These are phyloP conservation scores for Zaprionus davidi DNA, from an alignment of 1,140 invertebrate species.

Conservation along the genomic window DNA sequence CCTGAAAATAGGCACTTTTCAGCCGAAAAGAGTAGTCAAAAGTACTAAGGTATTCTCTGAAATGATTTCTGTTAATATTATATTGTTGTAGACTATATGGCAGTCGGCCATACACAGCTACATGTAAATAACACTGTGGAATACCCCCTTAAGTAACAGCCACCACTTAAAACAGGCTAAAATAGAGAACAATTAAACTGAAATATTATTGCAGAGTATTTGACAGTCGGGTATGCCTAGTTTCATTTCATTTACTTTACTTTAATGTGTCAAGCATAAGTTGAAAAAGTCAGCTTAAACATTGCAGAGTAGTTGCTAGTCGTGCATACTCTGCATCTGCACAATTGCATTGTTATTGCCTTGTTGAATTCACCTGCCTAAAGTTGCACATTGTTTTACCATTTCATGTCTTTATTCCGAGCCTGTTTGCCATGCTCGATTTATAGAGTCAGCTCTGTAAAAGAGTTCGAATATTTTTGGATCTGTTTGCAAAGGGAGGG, in stretches of 20 bases:
- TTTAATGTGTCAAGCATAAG: background rate
- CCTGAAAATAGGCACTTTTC: no score
- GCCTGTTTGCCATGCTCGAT: slow-evolving; percentile 55
- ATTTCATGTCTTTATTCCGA: slow-evolving; percentile 33
- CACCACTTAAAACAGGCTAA: no score
- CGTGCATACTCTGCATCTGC: background rate
- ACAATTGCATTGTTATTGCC: background rate
- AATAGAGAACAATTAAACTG: background rate
- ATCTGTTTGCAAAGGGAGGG: background rate
- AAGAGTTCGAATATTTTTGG: slow-evolving; percentile 58
- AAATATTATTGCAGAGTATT: background rate
- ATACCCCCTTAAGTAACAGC: no score
- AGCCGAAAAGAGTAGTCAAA: no score
- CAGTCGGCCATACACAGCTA: no score
- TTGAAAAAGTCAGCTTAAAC: background rate
- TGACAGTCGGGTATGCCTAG: background rate
- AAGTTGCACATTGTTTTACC: slow-evolving; percentile 40
- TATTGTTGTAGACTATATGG: no score
- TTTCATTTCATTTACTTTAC: no score
- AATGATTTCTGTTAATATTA: no score
- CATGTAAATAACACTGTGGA: no score
- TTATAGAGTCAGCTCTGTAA: slow-evolving; percentile 51
- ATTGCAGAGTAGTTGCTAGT: background rate
- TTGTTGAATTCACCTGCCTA: slow-evolving; percentile 13
- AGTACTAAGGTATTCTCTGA: no score